These are phyloP conservation scores for Temnothorax unifasciatus DNA, from an alignment of 2,888 invertebrate genomes.

Conservation along the genomic window DNA sequence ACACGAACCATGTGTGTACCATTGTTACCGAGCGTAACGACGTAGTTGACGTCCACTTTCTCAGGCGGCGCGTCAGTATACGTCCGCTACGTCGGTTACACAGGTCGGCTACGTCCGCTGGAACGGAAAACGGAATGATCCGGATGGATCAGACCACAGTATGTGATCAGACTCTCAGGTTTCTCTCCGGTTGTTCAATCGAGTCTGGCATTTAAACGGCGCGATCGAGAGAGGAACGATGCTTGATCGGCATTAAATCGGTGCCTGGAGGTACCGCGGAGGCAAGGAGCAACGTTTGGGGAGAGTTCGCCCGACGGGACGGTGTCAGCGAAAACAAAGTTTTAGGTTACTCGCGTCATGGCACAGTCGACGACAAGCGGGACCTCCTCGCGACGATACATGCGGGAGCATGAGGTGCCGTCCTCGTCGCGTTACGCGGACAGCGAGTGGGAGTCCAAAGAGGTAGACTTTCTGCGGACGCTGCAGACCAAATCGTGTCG, in stretches of 20 bases:
- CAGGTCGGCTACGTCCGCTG: too few species aligned
- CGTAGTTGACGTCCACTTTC: too few species aligned
- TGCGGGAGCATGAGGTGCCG: slow-evolving; percentile 89
- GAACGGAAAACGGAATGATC: too few species aligned
- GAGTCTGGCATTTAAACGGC: not conserved
- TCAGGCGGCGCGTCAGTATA: too few species aligned
- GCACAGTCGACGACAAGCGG: slow-evolving; percentile 89
- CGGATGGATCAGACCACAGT: too few species aligned
- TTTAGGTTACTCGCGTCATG: slow-evolving; percentile 83
- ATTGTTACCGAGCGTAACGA: too few species aligned
- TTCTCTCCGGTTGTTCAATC: not conserved
- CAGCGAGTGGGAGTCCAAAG: slow-evolving; percentile 93
- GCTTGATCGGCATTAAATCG: not conserved
- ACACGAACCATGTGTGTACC: too few species aligned
- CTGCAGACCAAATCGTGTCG: not conserved
- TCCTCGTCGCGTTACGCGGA: slow-evolving; percentile 89
- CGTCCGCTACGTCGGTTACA: too few species aligned
- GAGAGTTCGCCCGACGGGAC: not conserved
- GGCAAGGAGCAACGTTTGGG: not conserved
- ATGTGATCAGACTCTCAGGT: too few species aligned
- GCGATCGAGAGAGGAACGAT: not conserved
- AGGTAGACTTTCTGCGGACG: slow-evolving; percentile 86
- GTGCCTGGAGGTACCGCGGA: not conserved
- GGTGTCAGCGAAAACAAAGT: slow-evolving; percentile 38
- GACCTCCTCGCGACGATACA: slow-evolving; percentile 89